Evolutionary conservation across 2,888 invertebrate species (phyloP).

Genomic region (Perithous albicinctus): DNA sequence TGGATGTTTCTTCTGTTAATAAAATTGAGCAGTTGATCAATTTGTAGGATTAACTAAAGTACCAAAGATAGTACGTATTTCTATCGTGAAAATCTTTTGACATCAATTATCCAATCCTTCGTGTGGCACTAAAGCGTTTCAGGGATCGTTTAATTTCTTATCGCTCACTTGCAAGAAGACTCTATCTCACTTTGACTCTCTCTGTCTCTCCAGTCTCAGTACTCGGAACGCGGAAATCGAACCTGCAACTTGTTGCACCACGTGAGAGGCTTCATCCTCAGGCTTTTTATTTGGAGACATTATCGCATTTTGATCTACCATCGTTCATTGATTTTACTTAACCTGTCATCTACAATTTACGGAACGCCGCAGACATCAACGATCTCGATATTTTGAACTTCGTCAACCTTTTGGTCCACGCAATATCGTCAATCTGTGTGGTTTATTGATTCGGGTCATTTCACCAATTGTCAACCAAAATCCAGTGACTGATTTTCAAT

Average conservation of each 20-base stretch:
- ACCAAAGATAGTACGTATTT: neutral
- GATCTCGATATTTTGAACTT: neutral
- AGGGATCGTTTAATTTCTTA: conserved; percentile 59
- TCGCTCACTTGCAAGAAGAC: conserved; percentile 44
- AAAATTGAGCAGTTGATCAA: neutral
- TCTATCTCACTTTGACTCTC: conserved; percentile 27
- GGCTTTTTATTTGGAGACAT: conserved; percentile 12
- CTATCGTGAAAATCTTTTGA: conserved; percentile 21
- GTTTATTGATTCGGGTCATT: neutral
- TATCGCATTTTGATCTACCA: conserved; percentile 33
- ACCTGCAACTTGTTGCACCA: conserved; percentile 66
- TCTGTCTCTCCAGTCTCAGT: conserved; percentile 12
- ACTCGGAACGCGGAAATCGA: conserved; percentile 63
- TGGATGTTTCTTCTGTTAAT: neutral
- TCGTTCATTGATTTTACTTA: conserved; percentile 4
- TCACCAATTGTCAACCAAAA: too few relatives aligned
- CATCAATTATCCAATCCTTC: conserved; percentile 61
- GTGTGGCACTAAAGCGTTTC: conserved; percentile 66
- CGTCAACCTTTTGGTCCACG: neutral
- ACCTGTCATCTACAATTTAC: neutral
- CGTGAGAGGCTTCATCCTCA: conserved; percentile 42
- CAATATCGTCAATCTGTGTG: neutral
- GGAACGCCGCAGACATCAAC: neutral
- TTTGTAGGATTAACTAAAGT: neutral
- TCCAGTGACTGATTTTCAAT: too few relatives aligned